Conservation (phyloP, 2,797 vertebrate species). For the Takifugu rubripes region DNA sequence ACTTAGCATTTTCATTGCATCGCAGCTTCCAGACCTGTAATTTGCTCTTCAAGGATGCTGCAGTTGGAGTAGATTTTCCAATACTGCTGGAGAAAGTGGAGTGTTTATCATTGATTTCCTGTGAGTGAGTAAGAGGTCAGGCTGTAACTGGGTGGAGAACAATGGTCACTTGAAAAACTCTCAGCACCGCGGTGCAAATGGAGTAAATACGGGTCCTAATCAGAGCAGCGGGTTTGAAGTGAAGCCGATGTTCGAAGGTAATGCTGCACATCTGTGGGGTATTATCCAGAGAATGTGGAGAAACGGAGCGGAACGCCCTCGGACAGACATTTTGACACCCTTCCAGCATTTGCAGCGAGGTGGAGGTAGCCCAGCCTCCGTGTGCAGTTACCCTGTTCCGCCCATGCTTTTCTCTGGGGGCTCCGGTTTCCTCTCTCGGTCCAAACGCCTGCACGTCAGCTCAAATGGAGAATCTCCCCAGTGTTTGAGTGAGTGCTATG, state of each 20-base stretch:
- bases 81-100: conserved; percentile 9
- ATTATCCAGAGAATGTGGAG: conserved; percentile 7
- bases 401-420: too few species aligned
- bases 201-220: conserved; percentile 4
- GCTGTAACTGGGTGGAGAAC: conserved; percentile 27
- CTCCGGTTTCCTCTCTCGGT: too few species aligned
- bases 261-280: neutral
- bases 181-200: conserved; percentile 6
- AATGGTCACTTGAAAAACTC: conserved; percentile 38
- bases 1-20: too few species aligned
- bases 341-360: too few species aligned
- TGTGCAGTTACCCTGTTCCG: too few species aligned
- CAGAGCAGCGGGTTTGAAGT: neutral
- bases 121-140: conserved; percentile 32
- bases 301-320: too few species aligned
- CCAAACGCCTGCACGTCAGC: too few species aligned
- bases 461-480: too few species aligned
- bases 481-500: too few species aligned
- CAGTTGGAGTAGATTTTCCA: neutral
- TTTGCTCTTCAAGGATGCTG: conserved; percentile 7
- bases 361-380: too few species aligned
- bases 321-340: too few species aligned
- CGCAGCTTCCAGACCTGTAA: conserved; percentile 3
- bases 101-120: conserved; percentile 42
- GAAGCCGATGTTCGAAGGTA: neutral